phyloP scores from a whole-genome alignment of 2,888 invertebrate genomes.

The Galeruca laticollis region DNA sequence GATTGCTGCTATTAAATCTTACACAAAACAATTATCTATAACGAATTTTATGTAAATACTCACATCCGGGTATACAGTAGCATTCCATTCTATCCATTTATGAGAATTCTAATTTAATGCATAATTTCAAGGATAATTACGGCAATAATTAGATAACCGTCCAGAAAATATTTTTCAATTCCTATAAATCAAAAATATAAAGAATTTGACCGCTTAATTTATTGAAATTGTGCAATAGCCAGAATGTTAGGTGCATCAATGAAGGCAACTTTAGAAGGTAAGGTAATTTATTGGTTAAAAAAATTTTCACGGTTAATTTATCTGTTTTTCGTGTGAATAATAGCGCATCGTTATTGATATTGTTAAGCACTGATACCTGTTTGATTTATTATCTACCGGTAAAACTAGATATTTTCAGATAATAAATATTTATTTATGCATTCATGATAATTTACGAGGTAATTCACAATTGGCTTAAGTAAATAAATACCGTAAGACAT shows the following conservation, averaged over 20 bases:
- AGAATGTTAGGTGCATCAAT: neutral
- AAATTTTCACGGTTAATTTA: neutral
- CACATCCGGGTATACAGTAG: slow-evolving; percentile 12
- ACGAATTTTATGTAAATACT: slow-evolving; percentile 5
- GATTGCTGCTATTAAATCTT: neutral
- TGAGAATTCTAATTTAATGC: neutral
- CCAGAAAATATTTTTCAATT: neutral
- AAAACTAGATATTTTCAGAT: slow-evolving; percentile 23
- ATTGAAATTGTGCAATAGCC: slow-evolving; percentile 10
- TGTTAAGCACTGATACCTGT: slow-evolving; percentile 29
- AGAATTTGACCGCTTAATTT: slow-evolving; percentile 14
- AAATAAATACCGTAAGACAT: neutral
- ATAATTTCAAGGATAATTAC: slow-evolving; percentile 2
- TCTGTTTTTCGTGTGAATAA: slow-evolving; percentile 13
- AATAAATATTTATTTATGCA: neutral
- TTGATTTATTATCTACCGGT: slow-evolving; percentile 26
- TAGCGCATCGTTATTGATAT: slow-evolving; percentile 27
- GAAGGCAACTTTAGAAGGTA: neutral
- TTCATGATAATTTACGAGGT: neutral
- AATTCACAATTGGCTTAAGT: neutral
- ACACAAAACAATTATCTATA: slow-evolving; percentile 12
- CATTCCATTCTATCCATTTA: slow-evolving; percentile 11
- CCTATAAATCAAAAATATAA: slow-evolving; percentile 1
- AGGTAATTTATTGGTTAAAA: neutral
- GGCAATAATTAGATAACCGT: neutral